Evolutionary conservation across 2,113 vertebrate species (phyloP).

Genomic region (Conger conger): DNA sequence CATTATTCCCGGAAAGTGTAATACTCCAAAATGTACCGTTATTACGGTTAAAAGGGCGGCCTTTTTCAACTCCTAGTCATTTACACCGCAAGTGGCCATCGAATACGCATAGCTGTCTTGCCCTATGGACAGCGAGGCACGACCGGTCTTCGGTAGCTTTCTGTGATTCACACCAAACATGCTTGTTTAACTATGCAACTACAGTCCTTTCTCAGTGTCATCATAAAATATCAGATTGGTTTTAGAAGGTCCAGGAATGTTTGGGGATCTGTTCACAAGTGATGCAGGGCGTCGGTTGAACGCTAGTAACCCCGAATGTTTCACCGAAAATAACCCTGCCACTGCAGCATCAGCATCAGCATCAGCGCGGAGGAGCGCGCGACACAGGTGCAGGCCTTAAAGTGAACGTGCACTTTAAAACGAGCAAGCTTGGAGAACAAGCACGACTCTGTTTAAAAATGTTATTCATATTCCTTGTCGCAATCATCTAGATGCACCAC

Average conservation of each 20-base stretch:
- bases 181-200: not conserved
- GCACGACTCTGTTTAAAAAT: constrained; percentile 10
- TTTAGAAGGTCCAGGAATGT: constrained; percentile 16
- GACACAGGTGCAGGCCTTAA: constrained; percentile 70
- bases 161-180: not conserved
- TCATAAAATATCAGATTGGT: constrained; percentile 2
- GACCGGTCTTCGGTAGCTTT: not conserved
- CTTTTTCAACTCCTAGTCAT: not conserved
- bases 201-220: not conserved
- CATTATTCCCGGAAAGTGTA: not conserved
- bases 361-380: constrained; percentile 50
- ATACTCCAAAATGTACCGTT: not conserved
- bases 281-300: constrained; percentile 71
- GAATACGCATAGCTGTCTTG: not conserved
- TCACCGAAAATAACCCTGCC: constrained; percentile 78
- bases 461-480: not conserved
- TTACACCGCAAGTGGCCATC: not conserved
- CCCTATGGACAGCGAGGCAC: not conserved
- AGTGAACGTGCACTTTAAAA: constrained; percentile 53
- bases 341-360: constrained; percentile 82
- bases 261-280: constrained; percentile 54
- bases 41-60: not conserved
- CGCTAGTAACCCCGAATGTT: constrained; percentile 72
- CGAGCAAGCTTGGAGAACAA: constrained; percentile 18
- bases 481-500: not conserved